Conservation (phyloP, 2,113 vertebrate genomes). For the Rissa tridactyla region DNA sequence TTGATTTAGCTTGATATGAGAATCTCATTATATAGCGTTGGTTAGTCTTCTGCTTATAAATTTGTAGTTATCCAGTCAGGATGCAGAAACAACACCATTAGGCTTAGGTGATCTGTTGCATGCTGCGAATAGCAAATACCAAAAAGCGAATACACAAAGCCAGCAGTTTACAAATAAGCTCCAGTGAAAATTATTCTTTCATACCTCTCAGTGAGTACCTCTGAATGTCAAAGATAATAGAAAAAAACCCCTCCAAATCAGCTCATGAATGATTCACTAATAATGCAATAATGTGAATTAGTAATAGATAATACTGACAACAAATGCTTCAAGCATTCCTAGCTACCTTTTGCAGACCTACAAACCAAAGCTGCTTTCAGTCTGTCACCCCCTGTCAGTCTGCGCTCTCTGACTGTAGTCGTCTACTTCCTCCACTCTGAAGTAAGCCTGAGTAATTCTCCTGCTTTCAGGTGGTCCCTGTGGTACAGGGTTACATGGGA, state of each 20-base stretch:
- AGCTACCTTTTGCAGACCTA: background rate
- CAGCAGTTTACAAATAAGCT: slow-evolving; percentile 1
- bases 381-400: background rate
- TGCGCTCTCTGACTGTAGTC: background rate
- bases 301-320: background rate
- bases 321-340: background rate
- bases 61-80: background rate
- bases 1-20: background rate
- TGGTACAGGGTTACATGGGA: background rate
- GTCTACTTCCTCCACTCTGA: background rate
- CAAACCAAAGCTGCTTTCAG: background rate
- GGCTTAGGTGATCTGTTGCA: background rate
- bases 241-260: background rate
- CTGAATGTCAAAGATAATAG: slow-evolving; percentile 3
- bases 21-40: background rate
- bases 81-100: background rate
- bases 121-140: background rate
- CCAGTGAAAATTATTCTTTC: background rate
- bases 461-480: background rate
- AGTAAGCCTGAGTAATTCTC: background rate
- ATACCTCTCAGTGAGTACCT: background rate
- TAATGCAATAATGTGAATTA: background rate
- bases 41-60: background rate
- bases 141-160: background rate
- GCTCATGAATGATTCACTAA: background rate